Evolutionary conservation across 2,888 invertebrate genomes (phyloP), one percentile per base, ranked within the genome.

Genomic region (Tholera decimalis): DNA sequence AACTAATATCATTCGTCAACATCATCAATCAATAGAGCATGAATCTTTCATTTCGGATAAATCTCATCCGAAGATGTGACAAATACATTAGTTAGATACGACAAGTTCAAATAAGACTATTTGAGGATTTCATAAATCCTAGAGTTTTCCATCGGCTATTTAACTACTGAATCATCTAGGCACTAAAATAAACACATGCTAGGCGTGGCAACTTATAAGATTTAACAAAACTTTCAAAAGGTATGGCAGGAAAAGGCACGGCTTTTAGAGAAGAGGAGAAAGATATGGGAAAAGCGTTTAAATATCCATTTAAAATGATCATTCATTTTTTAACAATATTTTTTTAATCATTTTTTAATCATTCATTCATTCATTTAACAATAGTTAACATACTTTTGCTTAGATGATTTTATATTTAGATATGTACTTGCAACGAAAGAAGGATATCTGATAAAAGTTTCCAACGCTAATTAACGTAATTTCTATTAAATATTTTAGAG

Each of bases 161-260:
- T 30, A 20, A 8, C 39, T 39, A 39, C 24, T 74, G 47, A 74
- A 60, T 67, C 79, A 79, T 46, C 8, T 18, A 49, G 3, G 8
- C 43, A 49, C 33, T 35, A 35, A 56, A 47, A 24, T 8, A 56
- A 24, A 51, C 28, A 58, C 50, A 41, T 56, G 44, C 56, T n/a
- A 74, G 73, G 73, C 35, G 69, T 53, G 76, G 39, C 53, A 30
- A 59, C 47, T 79, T 54, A 9, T n/a, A n/a, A n/a, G n/a, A n/a
- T n/a, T n/a, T n/a, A n/a, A n/a, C n/a, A n/a, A 63, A 46, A 80
- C 77, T 76, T 76, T 75, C 80, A 58, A 76, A 51, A 80, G 77
- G 80, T 41, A 69, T 53, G 80, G 55, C 74, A 61, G 80, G 80
- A 76, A 76, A 80, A 76, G 80, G 77, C 58, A 61, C 35, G 80